These are phyloP conservation scores for Argyrosomus regius DNA, from an alignment of 2,797 vertebrate species.

Conservation along the genomic window DNA sequence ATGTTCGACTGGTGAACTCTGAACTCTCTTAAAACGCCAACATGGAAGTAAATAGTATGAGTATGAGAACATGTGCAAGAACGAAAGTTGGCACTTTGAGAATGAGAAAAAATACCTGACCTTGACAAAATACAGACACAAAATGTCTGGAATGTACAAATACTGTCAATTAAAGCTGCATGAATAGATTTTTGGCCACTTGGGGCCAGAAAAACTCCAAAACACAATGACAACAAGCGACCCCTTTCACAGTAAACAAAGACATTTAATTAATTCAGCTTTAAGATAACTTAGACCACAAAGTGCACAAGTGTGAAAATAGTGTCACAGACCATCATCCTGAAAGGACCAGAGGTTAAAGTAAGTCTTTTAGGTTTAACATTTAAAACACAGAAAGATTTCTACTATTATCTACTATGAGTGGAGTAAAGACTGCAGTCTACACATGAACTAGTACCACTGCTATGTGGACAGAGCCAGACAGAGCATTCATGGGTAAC, in stretches of 20 bases:
- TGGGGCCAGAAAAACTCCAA: background rate
- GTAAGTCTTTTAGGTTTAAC: background rate
- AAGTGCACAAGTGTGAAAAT: background rate
- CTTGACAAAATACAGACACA: background rate
- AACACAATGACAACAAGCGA: background rate
- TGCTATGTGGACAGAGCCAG: background rate
- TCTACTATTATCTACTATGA: background rate
- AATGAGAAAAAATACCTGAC: no score
- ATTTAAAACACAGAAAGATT: background rate
- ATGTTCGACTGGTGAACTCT: no score
- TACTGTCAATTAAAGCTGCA: background rate
- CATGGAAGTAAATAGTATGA: background rate
- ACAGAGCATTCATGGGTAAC: background rate
- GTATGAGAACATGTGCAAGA: no score
- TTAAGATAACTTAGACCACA: background rate
- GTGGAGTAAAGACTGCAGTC: background rate
- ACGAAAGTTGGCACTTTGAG: no score
- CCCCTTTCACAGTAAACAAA: no score
- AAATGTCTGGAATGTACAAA: background rate
- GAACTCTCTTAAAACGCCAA: no score
- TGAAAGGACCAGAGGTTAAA: no score
- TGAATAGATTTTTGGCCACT: background rate
- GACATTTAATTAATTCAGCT: background rate
- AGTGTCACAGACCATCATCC: background rate
- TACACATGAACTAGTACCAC: background rate